Base-by-base conservation (phyloP, 2,888 invertebrate species). In the Oasisia sp. region DNA sequence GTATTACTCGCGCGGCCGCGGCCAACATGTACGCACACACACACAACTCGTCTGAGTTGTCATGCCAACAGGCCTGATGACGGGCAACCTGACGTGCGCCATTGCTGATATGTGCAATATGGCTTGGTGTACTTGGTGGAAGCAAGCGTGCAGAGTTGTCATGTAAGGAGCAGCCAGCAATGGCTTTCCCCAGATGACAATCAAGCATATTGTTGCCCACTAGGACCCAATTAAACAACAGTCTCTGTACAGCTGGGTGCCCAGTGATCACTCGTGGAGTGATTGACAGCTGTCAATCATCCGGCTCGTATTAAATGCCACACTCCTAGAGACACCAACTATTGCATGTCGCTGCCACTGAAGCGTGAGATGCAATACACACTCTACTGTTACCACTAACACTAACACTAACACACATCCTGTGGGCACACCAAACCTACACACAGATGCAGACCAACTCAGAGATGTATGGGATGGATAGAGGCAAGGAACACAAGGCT, bases 281-380 rank as follows among this genome's bases (percentile, higher is more conserved):
- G 74, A 74, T 74, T 74, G n/a, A 74, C 74, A 74, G 74, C 74
- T 74, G 27, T 74, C 74, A 74, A 74, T 74, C 74, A 74, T 50
- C 74, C 27, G 74, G n/a, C 74, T 74, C 4, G 3, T 74, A 74
- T 74, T 74, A 74, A 74, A 74, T 74, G 74, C 50, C 50, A 74
- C 74, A 74, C 27, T 7, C 27, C 74, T 74, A 74, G 74, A 74
- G n/a, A 74, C 74, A 74, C 74, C 74, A 74, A 7, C 74, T 74
- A 74, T 74, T 74, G 74, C 74, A 74, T 74, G 74, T 74, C 74
- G 27, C 27, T 7, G 74, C 74, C 27, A 27, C 19, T 27, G 74
- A n/a, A 74, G 74, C 74, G 19, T n/a, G 74, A 74, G 74, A 74
- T 74, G 74, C 74, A 74, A 74, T 50, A 50, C 74, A 74, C 27